Conservation (phyloP, 2,113 vertebrate genomes). For the Abramis brama region DNA sequence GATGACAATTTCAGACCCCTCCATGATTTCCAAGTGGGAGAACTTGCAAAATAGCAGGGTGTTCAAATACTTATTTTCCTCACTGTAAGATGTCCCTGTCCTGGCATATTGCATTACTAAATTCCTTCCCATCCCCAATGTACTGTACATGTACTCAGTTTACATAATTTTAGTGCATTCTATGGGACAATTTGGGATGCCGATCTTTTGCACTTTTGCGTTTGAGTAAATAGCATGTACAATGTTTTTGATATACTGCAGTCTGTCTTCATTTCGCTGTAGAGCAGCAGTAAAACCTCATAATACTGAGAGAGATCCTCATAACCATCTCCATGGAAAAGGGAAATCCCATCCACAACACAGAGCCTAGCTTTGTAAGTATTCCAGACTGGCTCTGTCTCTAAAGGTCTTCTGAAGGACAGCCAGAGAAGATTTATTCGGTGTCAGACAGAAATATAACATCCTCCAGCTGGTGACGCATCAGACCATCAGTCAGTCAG, state of each 20-base stretch:
- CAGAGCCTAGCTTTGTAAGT: constrained; percentile 44
- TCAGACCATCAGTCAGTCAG: constrained; percentile 46
- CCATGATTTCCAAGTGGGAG: too few relatives aligned
- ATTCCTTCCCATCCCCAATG: too few relatives aligned
- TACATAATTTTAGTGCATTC: background rate
- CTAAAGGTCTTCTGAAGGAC: constrained; percentile 54
- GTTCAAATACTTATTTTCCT: too few relatives aligned
- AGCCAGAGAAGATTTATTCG: constrained; percentile 50
- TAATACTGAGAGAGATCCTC: background rate
- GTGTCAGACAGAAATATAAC: constrained; percentile 45
- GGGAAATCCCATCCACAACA: constrained; percentile 41
- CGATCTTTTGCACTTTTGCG: background rate
- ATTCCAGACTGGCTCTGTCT: constrained; percentile 30
- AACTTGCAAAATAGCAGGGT: too few relatives aligned
- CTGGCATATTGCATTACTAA: too few relatives aligned
- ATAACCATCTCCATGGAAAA: background rate
- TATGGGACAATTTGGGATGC: background rate
- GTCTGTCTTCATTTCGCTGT: background rate
- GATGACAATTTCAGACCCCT: too few relatives aligned
- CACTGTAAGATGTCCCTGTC: too few relatives aligned
- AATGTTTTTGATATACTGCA: constrained; percentile 9
- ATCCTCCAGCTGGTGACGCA: constrained; percentile 38
- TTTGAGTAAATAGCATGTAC: background rate
- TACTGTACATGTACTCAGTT: background rate
- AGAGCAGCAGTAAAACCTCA: background rate